Base-by-base conservation (phyloP, 2,888 invertebrate genomes). In the Acronicta leporina region DNA sequence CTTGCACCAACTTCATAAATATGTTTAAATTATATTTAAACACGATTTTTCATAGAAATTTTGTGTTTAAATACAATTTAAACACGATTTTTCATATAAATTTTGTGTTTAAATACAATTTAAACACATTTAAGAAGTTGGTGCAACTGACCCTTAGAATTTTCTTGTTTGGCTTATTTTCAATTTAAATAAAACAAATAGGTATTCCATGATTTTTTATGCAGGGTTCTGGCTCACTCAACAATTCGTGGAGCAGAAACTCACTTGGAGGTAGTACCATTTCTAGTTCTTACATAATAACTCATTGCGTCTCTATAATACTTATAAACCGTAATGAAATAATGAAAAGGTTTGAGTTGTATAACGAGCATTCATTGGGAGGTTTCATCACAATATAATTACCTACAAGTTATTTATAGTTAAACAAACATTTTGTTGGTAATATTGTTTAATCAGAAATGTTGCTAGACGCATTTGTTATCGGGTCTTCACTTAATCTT, bases 361-460 rank as follows among this genome's bases (percentile, higher is more conserved):
- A 68, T 80, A 83, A 77, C 82, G 80, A 81, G 74, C 68, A 62
- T 75, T 73, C 73, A 64, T 67, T 54, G 65, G 52, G 44, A 53
- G 65, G 68, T 80, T 81, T 73, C 83, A 75, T 75, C 80, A 81
- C 63, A 61, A 38, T 73, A 74, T 82, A 81, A 83, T 83, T 81
- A n/a, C n/a, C n/a, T n/a, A 73, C 64, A 48, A 69, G 66, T 77
- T 75, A 83, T 83, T 82, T 83, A 82, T 82, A 61, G 70, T 68
- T 76, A 77, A 80, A 77, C 77, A 80, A 82, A 83, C 70, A 78
- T 75, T 73, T 53, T 44, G 57, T 71, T 61, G 41, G 55, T 63
- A 52, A 57, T 63, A 65, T 58, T 56, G 42, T 73, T n/a, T 38
- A 71, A 76, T 79, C 74, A 54, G 66, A 57, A 70, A 56, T 50